Base-by-base conservation (phyloP, 64 coral and sea anemone species). In the Actinia tenebrosa region DNA sequence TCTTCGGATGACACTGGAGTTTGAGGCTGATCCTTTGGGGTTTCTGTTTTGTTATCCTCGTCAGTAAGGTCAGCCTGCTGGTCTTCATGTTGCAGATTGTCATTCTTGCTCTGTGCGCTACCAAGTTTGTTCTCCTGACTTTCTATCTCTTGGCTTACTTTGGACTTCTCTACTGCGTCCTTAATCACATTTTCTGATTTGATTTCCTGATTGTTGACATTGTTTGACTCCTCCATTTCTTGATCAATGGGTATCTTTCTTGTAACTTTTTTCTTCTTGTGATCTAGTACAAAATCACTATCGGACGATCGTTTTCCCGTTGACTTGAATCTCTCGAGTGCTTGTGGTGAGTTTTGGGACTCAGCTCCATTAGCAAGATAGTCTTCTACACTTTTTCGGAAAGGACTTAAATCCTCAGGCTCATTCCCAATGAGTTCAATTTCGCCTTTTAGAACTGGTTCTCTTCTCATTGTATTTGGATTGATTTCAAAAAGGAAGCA, bases 401-500 rank as follows among this genome's bases (percentile, higher is more conserved):
- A 75, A 30, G 69, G 69, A 75, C 69, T 75, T 75, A 37, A 37
- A 37, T 75, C 23, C 11, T 37, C 30, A 37, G 30, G 30, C 30
- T 15, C 23, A 13, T 13, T 26, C 3, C 25, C 25, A 15, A 75
- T 14, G 10, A 13, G 26, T 0, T 10, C 2, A 30, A 75, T 4
- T 30, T 30, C 20, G n/a, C 69, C 69, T 25, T 75, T 42, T 2
- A 75, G 69, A 37, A 75, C 69, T 26, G 8, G 0, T 75, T 37
- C 10, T 42, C 27, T 30, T 75, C 25, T 75, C 26, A 16, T 25
- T 75, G 69, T 75, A 7, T 27, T 30, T 42, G 3, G 8, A 66
- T 89, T 60, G n/a, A 84, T 84, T 43, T 89, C 88, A 84, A 89
- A 89, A 62, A 89, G 64, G 46, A 89, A 89, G 60, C 88, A 77